A percentile compares a stretch with the other conserved stretches of the same genome.
Evolutionary conservation across 1,140 invertebrate species (phyloP).

Genomic region (Periplaneta americana): DNA sequence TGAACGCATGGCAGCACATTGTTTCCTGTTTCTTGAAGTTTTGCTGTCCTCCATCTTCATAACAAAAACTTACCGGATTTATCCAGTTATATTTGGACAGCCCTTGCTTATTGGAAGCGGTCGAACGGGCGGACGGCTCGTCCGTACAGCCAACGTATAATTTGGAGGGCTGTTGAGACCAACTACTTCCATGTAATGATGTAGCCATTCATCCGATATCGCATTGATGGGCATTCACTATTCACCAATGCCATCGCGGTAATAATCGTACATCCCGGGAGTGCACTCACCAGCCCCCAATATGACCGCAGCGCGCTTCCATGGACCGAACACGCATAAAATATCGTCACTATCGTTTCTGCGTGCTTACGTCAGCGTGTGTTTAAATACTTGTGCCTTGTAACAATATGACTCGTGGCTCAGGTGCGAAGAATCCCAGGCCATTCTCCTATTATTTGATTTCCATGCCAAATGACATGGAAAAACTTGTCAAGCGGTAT

Average conservation of each 20-base stretch:
- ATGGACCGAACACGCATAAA: background rate
- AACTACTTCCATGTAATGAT: too few relatives aligned
- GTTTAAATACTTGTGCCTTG: background rate
- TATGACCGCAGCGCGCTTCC: background rate
- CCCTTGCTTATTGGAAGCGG: background rate
- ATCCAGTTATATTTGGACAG: too few relatives aligned
- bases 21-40: too few relatives aligned
- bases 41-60: too few relatives aligned
- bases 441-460: too few relatives aligned
- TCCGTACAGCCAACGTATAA: background rate
- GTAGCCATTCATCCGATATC: background rate
- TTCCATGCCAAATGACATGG: too few relatives aligned
- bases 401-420: too few relatives aligned
- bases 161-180: background rate
- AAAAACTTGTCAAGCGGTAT: too few relatives aligned
- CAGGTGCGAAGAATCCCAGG: too few relatives aligned
- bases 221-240: background rate
- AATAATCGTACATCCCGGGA: background rate
- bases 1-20: too few relatives aligned
- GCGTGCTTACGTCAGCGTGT: background rate
- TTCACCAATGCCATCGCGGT: background rate
- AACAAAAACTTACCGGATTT: too few relatives aligned
- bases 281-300: background rate
- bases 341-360: background rate
- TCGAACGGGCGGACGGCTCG: background rate